A percentile compares a stretch with the other conserved stretches of the same genome.
These are phyloP conservation scores for Sander vitreus DNA, from an alignment of 2,113 vertebrate species.

Conservation along the genomic window DNA sequence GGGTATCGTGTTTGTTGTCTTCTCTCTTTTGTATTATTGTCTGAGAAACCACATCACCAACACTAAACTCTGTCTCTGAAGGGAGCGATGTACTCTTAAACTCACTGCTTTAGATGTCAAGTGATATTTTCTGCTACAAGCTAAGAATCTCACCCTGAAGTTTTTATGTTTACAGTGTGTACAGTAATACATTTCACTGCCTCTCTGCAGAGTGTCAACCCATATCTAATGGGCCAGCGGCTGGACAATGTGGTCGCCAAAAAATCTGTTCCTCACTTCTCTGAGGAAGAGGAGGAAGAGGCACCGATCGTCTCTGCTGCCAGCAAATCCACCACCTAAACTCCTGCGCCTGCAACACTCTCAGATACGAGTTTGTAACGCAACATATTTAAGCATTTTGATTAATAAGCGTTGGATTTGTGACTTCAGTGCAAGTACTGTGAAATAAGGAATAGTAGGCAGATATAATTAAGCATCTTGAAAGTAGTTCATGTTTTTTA, in stretches of 20 bases:
- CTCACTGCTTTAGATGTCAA: constrained; percentile 4
- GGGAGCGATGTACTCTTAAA: constrained; percentile 8
- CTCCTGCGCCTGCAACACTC: constrained; percentile 11
- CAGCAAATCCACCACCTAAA: constrained; percentile 69
- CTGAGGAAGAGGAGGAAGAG: constrained; percentile 88
- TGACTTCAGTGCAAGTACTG: neutral
- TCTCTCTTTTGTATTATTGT: constrained; percentile 31
- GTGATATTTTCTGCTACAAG: neutral
- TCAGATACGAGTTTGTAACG: constrained; percentile 12
- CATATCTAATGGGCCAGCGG: constrained; percentile 94
- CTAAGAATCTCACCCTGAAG: neutral
- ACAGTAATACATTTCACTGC: constrained; percentile 32
- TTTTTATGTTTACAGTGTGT: neutral
- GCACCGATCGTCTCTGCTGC: constrained; percentile 49
- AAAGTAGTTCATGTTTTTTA: constrained; percentile 7
- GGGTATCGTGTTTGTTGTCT: constrained; percentile 84
- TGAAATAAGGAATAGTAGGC: neutral
- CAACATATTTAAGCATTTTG: constrained; percentile 27
- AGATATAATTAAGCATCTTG: neutral
- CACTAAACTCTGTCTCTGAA: neutral
- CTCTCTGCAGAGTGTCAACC: constrained; percentile 91
- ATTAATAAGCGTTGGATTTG: neutral
- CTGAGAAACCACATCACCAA: constrained; percentile 46
- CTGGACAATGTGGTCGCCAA: constrained; percentile 97
- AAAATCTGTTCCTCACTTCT: constrained; percentile 96